Evolutionary conservation across 2,797 vertebrate species (phyloP).

Genomic region (Hirundo rustica): DNA sequence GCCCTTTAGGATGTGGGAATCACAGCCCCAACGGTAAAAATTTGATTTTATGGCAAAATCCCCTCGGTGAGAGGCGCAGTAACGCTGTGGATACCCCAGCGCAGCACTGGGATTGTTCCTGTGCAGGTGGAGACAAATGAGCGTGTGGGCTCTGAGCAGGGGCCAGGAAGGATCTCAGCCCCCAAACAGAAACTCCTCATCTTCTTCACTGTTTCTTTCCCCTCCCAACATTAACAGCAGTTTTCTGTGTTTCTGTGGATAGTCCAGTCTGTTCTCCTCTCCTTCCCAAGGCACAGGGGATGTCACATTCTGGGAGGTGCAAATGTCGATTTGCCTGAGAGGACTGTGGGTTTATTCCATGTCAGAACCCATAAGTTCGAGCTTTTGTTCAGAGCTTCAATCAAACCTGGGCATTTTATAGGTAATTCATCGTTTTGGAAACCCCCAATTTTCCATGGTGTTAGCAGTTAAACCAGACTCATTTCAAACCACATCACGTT

Average conservation of each 20-base stretch:
- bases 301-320: background rate
- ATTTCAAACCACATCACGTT: background rate
- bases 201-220: background rate
- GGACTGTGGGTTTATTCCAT: background rate
- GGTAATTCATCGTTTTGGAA: background rate
- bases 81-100: background rate
- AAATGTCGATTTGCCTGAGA: background rate
- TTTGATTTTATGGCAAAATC: background rate
- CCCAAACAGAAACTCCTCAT: background rate
- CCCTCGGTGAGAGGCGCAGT: background rate
- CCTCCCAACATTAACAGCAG: background rate
- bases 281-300: background rate
- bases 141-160: background rate
- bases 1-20: background rate
- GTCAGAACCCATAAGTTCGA: background rate
- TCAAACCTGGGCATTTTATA: background rate
- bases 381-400: background rate
- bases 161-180: background rate
- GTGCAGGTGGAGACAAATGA: background rate
- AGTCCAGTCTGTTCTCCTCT: background rate
- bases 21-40: background rate
- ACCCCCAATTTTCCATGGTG: background rate
- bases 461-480: background rate
- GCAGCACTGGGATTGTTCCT: background rate
- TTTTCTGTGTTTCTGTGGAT: background rate